Evolutionary conservation across 2,797 vertebrate genomes (phyloP).

Genomic region (Peromyscus attwateri): DNA sequence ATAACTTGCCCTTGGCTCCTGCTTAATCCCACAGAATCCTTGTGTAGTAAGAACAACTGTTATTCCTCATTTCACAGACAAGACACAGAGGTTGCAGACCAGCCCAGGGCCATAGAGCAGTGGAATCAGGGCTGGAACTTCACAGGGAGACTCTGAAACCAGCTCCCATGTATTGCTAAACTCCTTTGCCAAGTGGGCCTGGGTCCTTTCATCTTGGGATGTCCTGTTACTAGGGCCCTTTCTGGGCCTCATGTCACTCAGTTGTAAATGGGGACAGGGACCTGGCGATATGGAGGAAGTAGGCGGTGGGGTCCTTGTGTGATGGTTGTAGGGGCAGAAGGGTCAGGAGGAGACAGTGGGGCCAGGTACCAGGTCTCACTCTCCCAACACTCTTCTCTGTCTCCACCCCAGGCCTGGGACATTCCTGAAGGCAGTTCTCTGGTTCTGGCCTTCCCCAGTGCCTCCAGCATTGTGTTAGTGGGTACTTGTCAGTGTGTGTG

Average conservation of each 20-base stretch:
- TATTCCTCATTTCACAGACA: not conserved
- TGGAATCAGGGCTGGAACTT: not conserved
- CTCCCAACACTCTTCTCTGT: fast-evolving
- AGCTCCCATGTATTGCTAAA: fast-evolving
- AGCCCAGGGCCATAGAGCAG: not conserved
- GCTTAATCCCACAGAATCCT: not conserved
- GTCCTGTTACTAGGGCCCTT: not conserved
- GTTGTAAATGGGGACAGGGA: not conserved
- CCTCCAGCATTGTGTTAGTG: not conserved
- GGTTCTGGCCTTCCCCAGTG: not conserved
- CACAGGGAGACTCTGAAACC: not conserved
- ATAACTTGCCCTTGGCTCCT: not conserved
- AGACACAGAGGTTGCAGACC: conserved; percentile 29
- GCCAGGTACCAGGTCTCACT: not conserved
- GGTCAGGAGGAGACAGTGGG: not conserved
- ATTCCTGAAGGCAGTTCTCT: not conserved
- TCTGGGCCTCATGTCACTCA: not conserved
- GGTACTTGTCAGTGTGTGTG: not conserved
- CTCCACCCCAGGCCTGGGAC: not conserved
- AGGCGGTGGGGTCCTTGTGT: not conserved
- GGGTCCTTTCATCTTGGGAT: not conserved
- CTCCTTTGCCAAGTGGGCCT: not conserved
- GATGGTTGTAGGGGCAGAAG: not conserved
- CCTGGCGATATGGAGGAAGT: not conserved
- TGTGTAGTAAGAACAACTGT: not conserved